Conservation (phyloP, 1,140 invertebrate species). For the Oedothorax gibbosus region DNA sequence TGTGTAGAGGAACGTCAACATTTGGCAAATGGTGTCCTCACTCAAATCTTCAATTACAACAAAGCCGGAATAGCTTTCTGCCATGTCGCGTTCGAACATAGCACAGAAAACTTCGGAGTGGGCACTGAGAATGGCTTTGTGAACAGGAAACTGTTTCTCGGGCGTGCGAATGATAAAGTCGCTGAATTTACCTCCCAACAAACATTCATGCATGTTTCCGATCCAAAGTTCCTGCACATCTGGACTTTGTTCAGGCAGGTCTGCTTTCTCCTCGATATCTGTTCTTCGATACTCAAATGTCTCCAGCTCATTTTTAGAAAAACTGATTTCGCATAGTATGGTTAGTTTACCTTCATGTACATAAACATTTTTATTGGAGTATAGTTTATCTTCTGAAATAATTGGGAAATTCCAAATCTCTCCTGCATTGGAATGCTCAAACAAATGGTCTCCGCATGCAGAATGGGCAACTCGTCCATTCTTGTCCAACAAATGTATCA, state of each 20-base stretch:
- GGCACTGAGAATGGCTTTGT: constrained; percentile 66
- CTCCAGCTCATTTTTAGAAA: not conserved
- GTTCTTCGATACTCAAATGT: not conserved
- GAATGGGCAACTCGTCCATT: not conserved
- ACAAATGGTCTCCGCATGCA: not conserved
- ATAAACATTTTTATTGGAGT: not conserved
- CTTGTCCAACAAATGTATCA: not conserved
- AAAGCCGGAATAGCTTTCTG: constrained; percentile 72
- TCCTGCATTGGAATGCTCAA: not conserved
- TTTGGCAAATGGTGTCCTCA: constrained; percentile 29
- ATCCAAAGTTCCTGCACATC: not conserved
- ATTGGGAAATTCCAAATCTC: too few relatives aligned
- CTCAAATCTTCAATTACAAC: constrained; percentile 43
- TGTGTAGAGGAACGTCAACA: constrained; percentile 49
- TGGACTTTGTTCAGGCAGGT: not conserved
- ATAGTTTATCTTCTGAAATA: not conserved
- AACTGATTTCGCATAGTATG: not conserved
- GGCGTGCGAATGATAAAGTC: constrained; percentile 66
- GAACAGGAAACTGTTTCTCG: constrained; percentile 64
- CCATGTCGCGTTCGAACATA: constrained; percentile 66
- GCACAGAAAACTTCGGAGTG: constrained; percentile 68
- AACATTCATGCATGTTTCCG: not conserved
- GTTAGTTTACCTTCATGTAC: not conserved
- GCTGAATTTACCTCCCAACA: constrained; percentile 13
- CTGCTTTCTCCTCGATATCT: not conserved